These are phyloP conservation scores for Villa cingulata DNA, from an alignment of 2,888 invertebrate genomes.

Conservation along the genomic window DNA sequence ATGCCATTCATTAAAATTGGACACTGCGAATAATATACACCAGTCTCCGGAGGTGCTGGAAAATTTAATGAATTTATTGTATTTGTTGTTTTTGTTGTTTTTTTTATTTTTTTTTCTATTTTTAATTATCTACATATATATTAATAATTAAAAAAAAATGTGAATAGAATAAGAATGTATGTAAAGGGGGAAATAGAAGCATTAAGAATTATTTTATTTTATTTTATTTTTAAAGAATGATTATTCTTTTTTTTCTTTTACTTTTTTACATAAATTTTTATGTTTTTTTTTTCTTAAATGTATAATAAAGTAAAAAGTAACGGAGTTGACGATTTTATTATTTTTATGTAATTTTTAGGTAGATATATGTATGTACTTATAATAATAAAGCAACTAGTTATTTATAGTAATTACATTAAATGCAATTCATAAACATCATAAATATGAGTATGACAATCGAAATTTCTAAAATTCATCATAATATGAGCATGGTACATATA, in stretches of 20 bases:
- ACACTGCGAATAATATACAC: slow-evolving; percentile 36
- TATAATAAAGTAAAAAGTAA: slow-evolving; percentile 12
- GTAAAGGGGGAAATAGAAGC: background rate
- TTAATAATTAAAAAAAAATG: too few relatives aligned
- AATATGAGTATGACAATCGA: too few relatives aligned
- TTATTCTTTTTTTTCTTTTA: background rate
- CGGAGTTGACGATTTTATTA: slow-evolving; percentile 12
- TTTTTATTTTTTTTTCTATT: background rate
- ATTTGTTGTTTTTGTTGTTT: slow-evolving; percentile 14
- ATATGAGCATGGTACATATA: too few relatives aligned
- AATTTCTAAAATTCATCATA: too few relatives aligned
- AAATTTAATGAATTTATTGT: slow-evolving; percentile 14
- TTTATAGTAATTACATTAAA: background rate
- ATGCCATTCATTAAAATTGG: slow-evolving; percentile 37
- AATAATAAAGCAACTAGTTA: too few relatives aligned
- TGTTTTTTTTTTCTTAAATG: background rate
- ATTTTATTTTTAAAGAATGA: background rate
- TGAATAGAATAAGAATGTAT: background rate
- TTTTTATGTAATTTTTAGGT: too few relatives aligned
- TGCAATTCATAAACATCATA: background rate
- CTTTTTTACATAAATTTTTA: slow-evolving; percentile 9
- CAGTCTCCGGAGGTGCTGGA: slow-evolving; percentile 34
- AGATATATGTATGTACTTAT: too few relatives aligned
- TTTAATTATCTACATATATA: too few relatives aligned
- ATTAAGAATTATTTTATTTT: background rate